Base-by-base conservation (phyloP, 2,113 vertebrate species). In the Nesogale talazaci region DNA sequence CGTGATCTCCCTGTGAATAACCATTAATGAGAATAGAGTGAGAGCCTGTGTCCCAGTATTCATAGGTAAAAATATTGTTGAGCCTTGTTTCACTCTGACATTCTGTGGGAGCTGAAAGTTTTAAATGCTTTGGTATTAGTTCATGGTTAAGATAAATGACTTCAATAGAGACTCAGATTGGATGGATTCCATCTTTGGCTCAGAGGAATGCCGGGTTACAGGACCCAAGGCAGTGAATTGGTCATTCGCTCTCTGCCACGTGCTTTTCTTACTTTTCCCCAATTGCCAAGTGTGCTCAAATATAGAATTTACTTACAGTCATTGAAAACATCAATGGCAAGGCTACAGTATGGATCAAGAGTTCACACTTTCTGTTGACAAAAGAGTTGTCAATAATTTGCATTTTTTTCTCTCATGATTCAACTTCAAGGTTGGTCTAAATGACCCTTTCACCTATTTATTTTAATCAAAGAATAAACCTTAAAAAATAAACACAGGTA, bases 81-180 rank as follows among this genome's bases (percentile, higher is more conserved):
- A 78, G 1, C 15, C 34, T 89, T 7, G n/a, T 29, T 75, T 84
- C n/a, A 91, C 6, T 56, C 67, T 57, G 57, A 6, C 4, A 19
- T 69, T 78, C 14, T 84, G n/a, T 78, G 4, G 29, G 76, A 89
- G 20, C 14, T 12, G 89, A 14, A 79, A 61, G 34, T 84, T 52
- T 82, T 25, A 89, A 88, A 83, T 79, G 31, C n/a, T 84, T 89
- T 84, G 36, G 15, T 77, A 40, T 82, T 88, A 69, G n/a, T 69
- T 69, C 74, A 29, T 93, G 9, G 3, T 76, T 81, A 63, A 83
- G 87, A 84, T 78, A 85, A 90, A 82, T 85, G 25, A 77, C 31
- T 90, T 75, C 22, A 75, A 17, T 46, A 15, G 82, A 83, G 20
- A 72, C 10, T 29, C 36, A 34, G 14, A 2, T 65, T 79, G 87